Conservation (phyloP, 2,888 invertebrate species). For the Hydraecia micacea region DNA sequence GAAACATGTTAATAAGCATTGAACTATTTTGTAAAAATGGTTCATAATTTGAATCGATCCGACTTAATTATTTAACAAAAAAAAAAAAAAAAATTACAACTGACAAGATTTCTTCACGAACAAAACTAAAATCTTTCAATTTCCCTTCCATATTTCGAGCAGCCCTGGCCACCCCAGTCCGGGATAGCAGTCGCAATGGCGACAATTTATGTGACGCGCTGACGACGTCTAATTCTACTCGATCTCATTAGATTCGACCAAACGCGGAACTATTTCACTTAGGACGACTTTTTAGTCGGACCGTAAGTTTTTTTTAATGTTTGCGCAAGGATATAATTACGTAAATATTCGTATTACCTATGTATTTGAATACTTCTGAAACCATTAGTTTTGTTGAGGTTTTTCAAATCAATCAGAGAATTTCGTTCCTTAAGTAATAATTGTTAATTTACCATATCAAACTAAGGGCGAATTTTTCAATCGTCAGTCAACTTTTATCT, state of each 20-base stretch:
- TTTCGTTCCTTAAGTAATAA: not conserved
- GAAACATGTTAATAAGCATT: not conserved
- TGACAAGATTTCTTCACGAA: not conserved
- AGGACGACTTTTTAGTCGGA: conserved; percentile 77
- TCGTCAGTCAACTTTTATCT: too few species aligned
- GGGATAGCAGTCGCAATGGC: conserved; percentile 74
- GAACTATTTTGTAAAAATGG: not conserved
- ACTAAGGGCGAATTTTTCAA: too few species aligned
- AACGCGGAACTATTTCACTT: conserved; percentile 85
- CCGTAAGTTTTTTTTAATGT: not conserved
- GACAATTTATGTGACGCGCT: conserved; percentile 88
- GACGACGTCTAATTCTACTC: conserved; percentile 84
- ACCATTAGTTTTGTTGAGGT: not conserved
- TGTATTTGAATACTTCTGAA: not conserved
- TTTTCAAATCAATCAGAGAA: not conserved
- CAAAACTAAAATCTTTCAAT: not conserved
- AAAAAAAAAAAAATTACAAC: not conserved
- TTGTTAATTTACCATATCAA: not conserved
- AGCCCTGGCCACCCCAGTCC: conserved; percentile 53
- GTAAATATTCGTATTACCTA: not conserved
- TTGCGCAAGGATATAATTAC: not conserved
- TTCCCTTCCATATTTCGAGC: not conserved
- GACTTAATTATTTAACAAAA: not conserved
- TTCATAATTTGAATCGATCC: not conserved
- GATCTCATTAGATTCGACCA: conserved; percentile 86